Conservation (phyloP, 2,797 vertebrate species). For the Heliangelus exortis region DNA sequence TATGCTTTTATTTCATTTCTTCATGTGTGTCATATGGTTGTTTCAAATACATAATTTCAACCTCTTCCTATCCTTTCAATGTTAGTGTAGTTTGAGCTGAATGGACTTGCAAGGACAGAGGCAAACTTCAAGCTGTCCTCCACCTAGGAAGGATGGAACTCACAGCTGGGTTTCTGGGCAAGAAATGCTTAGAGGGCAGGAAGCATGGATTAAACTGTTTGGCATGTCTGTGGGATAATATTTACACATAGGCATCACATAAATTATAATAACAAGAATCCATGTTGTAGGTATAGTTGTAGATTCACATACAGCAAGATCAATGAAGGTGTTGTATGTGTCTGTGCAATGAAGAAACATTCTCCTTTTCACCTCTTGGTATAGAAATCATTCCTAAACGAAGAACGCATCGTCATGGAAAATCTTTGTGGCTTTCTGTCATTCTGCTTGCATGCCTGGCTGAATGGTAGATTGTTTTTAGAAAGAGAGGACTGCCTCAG, state of each 20-base stretch:
- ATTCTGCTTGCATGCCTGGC: neutral
- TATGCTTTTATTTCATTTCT: neutral
- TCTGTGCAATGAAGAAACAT: neutral
- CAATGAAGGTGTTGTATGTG: neutral
- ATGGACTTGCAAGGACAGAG: neutral
- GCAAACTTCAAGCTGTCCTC: neutral
- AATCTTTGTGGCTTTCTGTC: neutral
- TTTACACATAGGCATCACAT: neutral
- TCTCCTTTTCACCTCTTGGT: neutral
- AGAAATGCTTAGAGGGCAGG: neutral
- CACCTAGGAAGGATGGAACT: fast-evolving
- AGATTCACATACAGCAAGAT: neutral
- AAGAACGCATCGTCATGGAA: neutral
- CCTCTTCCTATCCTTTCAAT: neutral
- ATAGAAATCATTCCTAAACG: neutral
- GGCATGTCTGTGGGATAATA: neutral
- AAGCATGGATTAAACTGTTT: neutral
- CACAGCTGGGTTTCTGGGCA: neutral
- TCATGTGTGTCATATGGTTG: neutral
- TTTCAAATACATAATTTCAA: neutral
- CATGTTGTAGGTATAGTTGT: neutral
- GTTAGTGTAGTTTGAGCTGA: neutral
- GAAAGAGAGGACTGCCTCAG: neutral
- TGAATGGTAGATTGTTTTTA: neutral
- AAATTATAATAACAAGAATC: neutral